Percentiles rank a stretch among this genome's conserved stretches.
These are phyloP conservation scores for Myripristis murdjan DNA, from an alignment of 2,797 vertebrate species.

Conservation along the genomic window DNA sequence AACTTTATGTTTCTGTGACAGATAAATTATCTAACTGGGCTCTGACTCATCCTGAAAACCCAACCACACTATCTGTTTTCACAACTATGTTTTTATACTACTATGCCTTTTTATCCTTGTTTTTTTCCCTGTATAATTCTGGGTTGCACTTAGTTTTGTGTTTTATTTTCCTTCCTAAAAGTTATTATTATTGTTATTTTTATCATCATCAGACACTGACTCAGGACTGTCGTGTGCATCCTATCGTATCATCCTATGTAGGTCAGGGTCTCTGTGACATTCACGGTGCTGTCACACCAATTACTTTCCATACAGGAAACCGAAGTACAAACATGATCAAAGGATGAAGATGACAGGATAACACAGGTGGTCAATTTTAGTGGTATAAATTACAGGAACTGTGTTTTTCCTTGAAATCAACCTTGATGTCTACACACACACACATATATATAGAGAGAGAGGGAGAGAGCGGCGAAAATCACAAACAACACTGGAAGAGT, in stretches of 20 bases:
- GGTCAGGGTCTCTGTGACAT: neutral
- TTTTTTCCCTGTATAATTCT: too few relatives aligned
- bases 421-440: neutral
- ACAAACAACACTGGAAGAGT: neutral
- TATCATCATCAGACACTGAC: too few relatives aligned
- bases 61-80: too few relatives aligned
- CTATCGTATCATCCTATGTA: slow-evolving; percentile 1
- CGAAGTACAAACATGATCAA: neutral
- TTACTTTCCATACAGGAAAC: slow-evolving; percentile 6
- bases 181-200: too few relatives aligned
- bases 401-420: slow-evolving; percentile 8
- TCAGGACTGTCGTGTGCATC: neutral
- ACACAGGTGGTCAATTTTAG: neutral
- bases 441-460: too few relatives aligned
- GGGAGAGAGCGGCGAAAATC: neutral
- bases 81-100: too few relatives aligned
- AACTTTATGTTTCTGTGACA: neutral
- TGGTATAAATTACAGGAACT: neutral
- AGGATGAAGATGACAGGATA: neutral
- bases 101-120: too few relatives aligned
- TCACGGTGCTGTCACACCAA: neutral
- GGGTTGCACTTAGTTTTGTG: too few relatives aligned
- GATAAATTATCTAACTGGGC: neutral
- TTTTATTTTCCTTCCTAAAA: too few relatives aligned
- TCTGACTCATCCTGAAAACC: neutral